Evolutionary conservation across 2,888 invertebrate species (phyloP).

Genomic region (Limnephilus rhombicus): DNA sequence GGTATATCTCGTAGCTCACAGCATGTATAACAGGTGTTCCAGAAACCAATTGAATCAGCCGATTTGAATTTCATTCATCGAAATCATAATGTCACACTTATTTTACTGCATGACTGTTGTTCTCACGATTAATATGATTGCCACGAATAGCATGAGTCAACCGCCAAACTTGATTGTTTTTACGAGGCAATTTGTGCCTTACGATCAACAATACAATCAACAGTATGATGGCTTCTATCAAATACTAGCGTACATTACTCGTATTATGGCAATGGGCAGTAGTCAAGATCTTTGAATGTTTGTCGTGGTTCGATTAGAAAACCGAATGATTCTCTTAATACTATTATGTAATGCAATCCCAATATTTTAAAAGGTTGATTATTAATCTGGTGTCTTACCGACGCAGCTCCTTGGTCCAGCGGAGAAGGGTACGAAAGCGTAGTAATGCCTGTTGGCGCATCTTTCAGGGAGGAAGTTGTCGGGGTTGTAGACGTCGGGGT

Average conservation of each 20-base stretch:
- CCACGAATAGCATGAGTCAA: not conserved
- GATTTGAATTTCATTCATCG: not conserved
- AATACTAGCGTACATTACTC: not conserved
- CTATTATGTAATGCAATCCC: not conserved
- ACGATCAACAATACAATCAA: not conserved
- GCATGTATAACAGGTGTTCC: not conserved
- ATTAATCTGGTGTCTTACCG: conserved; percentile 75
- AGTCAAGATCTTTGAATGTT: too few relatives aligned
- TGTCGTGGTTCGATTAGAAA: too few relatives aligned
- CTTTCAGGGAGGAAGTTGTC: conserved; percentile 91
- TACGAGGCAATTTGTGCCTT: not conserved
- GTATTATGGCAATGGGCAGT: too few relatives aligned
- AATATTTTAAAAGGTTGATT: not conserved
- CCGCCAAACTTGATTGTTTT: not conserved
- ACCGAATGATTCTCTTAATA: too few relatives aligned
- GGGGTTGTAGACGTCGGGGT: conserved; percentile 88
- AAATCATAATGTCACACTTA: not conserved
- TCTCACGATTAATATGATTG: not conserved
- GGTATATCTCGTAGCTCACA: not conserved
- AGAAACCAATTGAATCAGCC: not conserved
- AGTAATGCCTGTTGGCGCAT: conserved; percentile 87
- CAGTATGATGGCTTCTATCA: not conserved
- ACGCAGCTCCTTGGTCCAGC: conserved; percentile 90
- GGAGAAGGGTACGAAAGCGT: conserved; percentile 89
- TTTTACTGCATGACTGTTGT: not conserved